Evolutionary conservation across 2,113 vertebrate genomes (phyloP), one percentile per base, ranked within the genome.

Genomic region (Eurypyga helias): DNA sequence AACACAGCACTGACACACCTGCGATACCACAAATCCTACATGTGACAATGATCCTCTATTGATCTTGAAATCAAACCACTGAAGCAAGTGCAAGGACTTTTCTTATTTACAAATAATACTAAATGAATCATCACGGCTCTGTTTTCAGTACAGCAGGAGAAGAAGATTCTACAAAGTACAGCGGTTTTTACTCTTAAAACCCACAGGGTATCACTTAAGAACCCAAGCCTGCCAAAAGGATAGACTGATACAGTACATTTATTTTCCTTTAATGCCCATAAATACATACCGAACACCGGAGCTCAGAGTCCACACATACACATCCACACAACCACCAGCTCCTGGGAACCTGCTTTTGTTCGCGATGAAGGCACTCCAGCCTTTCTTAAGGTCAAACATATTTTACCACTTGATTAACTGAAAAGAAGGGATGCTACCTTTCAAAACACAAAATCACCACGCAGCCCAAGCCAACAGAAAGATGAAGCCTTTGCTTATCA

Each of bases 361-460:
- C 8, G 60, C 13, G 1, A 52, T 82, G 8, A 36, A 34, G 16
- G 45, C 5, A 13, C 4, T 51, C 31, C 19, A 33, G 66, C 61
- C 45, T 93, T 94, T 92, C 79, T 61, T 91, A 93, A 97, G 81
- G 87, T 91, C 79, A 93, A 71, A 70, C 5, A 15, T 33, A 64
- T 83, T 84, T 75, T 18, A 78, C 34, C 3, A 14, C 41, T 17
- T 77, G 81, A 97, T 93, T 77, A 89, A 83, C 10, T 57, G 61
- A 86, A 92, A 87, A 45, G 54, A 89, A 71, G 48, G 13, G 25
- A 90, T 66, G 65, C 49, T 70, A 70, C 46, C 73, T 92, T 64
- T 92, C 78, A 82, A 89, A 94, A 81, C 78, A 90, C 20, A 78
- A 80, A 83, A 90, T 80, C 41, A 11, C 57, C 58, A 61, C 45